Evolutionary conservation across 2,888 invertebrate species (phyloP).

Genomic region (Agrotis clavis): DNA sequence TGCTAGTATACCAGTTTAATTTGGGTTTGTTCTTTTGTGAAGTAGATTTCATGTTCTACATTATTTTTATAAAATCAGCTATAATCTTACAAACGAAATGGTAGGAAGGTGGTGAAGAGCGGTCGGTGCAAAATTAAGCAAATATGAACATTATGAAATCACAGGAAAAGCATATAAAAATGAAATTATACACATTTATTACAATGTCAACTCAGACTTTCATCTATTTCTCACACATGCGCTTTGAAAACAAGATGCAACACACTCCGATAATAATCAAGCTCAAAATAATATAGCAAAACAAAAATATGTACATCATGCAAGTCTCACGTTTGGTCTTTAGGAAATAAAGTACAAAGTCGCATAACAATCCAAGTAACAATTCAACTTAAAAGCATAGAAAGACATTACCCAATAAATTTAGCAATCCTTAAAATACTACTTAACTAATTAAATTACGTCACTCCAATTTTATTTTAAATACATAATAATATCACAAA

Average conservation of each 20-base stretch:
- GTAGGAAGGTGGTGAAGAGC: slow-evolving; percentile 75
- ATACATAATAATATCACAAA: slow-evolving; percentile 60
- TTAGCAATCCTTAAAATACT: slow-evolving; percentile 88
- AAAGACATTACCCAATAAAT: slow-evolving; percentile 89
- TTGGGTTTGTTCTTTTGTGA: slow-evolving; percentile 19
- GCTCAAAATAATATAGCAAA: slow-evolving; percentile 82
- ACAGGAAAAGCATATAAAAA: slow-evolving; percentile 86
- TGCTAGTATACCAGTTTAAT: slow-evolving; percentile 41
- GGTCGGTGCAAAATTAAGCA: slow-evolving; percentile 87
- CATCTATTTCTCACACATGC: slow-evolving; percentile 90
- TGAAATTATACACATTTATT: slow-evolving; percentile 68
- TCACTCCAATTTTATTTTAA: slow-evolving; percentile 79
- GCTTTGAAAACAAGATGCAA: slow-evolving; percentile 82
- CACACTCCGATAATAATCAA: slow-evolving; percentile 77
- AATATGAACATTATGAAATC: slow-evolving; percentile 90
- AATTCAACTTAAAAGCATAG: slow-evolving; percentile 76
- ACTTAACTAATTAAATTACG: slow-evolving; percentile 79
- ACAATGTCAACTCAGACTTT: slow-evolving; percentile 70
- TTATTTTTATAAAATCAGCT: slow-evolving; percentile 44
- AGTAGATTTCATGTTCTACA: slow-evolving; percentile 34
- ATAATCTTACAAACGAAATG: slow-evolving; percentile 65
- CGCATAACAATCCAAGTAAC: slow-evolving; percentile 69
- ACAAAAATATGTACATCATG: slow-evolving; percentile 84
- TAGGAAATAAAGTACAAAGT: slow-evolving; percentile 85
- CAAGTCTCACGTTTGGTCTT: slow-evolving; percentile 91